Percentiles rank a stretch among this genome's conserved stretches.
These are phyloP conservation scores for Chlorodrepanis virens DNA, from an alignment of 2,113 vertebrate species.

Conservation along the genomic window DNA sequence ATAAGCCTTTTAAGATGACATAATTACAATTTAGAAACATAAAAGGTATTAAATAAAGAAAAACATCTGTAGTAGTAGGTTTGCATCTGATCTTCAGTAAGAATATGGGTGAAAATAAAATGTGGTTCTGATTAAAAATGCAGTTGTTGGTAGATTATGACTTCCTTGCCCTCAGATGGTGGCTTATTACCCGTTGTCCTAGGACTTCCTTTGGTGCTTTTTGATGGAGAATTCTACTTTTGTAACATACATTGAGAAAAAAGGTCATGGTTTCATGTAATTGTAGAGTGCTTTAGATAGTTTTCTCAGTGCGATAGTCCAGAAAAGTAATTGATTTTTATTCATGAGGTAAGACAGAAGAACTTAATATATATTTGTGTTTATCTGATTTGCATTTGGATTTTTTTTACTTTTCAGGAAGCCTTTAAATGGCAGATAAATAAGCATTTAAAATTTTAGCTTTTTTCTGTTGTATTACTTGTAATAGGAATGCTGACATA, in stretches of 20 bases:
- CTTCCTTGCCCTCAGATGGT: not conserved
- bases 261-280: not conserved
- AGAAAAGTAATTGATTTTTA: not conserved
- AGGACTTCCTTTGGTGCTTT: not conserved
- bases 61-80: not conserved
- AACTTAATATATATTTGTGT: not conserved
- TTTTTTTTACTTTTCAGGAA: not conserved
- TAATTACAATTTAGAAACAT: not conserved
- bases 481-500: not conserved
- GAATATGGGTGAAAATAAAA: not conserved
- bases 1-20: not conserved
- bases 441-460: not conserved
- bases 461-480: not conserved
- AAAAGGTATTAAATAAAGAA: not conserved
- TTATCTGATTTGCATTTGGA: not conserved
- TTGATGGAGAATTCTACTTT: not conserved
- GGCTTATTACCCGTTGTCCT: not conserved
- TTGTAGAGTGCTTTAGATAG: not conserved
- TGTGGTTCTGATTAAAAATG: not conserved
- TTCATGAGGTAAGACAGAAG: not conserved
- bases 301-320: not conserved
- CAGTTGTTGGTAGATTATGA: not conserved
- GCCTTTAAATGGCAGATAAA: not conserved
- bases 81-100: not conserved
- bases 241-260: not conserved